Percentiles rank a stretch among this genome's conserved stretches.
phyloP scores from a whole-genome alignment of 2,888 invertebrate genomes.

The Melanchra persicariae region DNA sequence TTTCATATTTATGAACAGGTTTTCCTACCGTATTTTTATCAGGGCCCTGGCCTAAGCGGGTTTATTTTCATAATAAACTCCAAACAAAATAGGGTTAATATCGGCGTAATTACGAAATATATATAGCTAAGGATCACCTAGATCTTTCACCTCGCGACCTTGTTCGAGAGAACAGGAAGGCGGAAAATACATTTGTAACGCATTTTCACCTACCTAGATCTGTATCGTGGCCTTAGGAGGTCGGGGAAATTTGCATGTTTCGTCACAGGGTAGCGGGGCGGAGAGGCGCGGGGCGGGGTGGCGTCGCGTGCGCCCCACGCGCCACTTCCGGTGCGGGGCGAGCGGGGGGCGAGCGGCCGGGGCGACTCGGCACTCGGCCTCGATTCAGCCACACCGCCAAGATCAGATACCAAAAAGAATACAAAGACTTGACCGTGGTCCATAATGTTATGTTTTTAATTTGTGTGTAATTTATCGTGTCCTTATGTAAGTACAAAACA shows the following conservation, averaged over 20 bases:
- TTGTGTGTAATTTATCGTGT: constrained; percentile 82
- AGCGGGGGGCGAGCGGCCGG: constrained; percentile 27
- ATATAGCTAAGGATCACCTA: constrained; percentile 57
- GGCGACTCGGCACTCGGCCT: constrained; percentile 76
- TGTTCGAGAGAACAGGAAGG: constrained; percentile 74
- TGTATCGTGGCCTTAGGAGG: constrained; percentile 77
- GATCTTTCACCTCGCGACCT: constrained; percentile 76
- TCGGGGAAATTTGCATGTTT: constrained; percentile 86
- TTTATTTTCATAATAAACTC: constrained; percentile 35
- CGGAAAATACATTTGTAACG: constrained; percentile 77
- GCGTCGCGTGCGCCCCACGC: constrained; percentile 84
- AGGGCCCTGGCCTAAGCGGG: not conserved
- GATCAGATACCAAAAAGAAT: constrained; percentile 82
- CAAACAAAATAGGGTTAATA: constrained; percentile 54
- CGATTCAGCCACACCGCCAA: constrained; percentile 81
- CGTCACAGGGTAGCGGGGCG: constrained; percentile 74
- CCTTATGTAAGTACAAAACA: constrained; percentile 34
- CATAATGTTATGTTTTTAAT: constrained; percentile 57
- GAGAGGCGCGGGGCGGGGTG: constrained; percentile 42
- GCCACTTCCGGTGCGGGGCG: constrained; percentile 81
- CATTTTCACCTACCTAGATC: constrained; percentile 78
- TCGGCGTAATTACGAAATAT: constrained; percentile 36
- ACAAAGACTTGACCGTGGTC: constrained; percentile 76
- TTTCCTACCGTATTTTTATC: constrained; percentile 16
- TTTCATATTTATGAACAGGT: too few species aligned